A percentile compares a stretch with the other conserved stretches of the same genome.
phyloP scores from a whole-genome alignment of 2,113 vertebrate genomes.

The Morone chrysops region DNA sequence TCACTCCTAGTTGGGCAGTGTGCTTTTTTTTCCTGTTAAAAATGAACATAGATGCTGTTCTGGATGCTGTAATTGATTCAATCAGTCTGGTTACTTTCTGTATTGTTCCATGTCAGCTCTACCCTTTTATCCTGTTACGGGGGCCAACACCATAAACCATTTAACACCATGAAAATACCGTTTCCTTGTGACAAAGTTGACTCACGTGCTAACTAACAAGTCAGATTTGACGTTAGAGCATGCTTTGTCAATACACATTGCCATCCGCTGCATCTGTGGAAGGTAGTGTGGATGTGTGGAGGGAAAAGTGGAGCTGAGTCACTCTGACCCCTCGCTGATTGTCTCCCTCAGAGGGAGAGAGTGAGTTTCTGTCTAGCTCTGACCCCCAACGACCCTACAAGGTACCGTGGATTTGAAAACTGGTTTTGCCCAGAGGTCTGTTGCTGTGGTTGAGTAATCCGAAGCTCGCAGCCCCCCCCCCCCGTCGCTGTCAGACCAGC shows the following conservation, averaged over 20 bases:
- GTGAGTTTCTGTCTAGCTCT: slow-evolving; percentile 37
- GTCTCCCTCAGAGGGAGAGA: slow-evolving; percentile 1
- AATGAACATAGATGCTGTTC: background rate
- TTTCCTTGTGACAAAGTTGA: background rate
- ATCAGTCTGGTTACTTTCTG: background rate
- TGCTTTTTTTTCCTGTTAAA: too few species aligned
- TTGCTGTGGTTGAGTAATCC: slow-evolving; percentile 53
- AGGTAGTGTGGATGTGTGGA: background rate
- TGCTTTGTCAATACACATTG: background rate
- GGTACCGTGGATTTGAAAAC: slow-evolving; percentile 24
- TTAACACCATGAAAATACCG: rapidly evolving
- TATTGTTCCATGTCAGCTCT: background rate
- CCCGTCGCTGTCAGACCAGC: slow-evolving; percentile 10
- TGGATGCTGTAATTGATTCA: background rate
- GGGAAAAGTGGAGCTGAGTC: slow-evolving; percentile 24
- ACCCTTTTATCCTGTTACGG: rapidly evolving
- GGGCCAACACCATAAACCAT: background rate
- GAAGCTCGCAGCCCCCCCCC: background rate
- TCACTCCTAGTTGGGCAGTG: too few species aligned
- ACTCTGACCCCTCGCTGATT: slow-evolving; percentile 2
- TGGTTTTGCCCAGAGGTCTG: slow-evolving; percentile 18
- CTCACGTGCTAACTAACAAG: background rate
- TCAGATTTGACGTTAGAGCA: background rate
- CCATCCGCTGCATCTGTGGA: background rate
- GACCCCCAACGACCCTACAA: slow-evolving; percentile 6